Evolutionary conservation across 2,113 vertebrate genomes (phyloP).

Genomic region (Dolichallabes microphthalmus): DNA sequence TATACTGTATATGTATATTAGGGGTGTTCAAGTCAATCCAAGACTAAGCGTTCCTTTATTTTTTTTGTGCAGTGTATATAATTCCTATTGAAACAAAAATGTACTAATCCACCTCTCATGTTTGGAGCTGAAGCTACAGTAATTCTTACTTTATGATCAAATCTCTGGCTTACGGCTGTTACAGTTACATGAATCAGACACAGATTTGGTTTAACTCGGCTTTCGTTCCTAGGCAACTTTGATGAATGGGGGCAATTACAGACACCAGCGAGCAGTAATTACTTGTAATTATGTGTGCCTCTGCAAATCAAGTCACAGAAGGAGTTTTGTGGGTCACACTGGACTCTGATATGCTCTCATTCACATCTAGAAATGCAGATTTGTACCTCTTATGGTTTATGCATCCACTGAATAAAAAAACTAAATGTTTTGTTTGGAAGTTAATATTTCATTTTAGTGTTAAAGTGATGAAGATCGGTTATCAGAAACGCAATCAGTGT

Average conservation of each 20-base stretch:
- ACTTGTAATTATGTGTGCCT: neutral
- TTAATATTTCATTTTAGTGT: neutral
- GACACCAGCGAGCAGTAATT: neutral
- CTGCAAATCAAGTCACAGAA: neutral
- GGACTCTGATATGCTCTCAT: neutral
- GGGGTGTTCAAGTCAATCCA: no score
- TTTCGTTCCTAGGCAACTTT: neutral
- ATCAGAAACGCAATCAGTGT: no score
- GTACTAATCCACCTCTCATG: neutral
- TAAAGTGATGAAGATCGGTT: no score
- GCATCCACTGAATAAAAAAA: no score
- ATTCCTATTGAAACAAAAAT: neutral
- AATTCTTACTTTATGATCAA: neutral
- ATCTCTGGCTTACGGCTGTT: neutral
- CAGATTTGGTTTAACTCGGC: neutral
- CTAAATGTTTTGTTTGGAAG: neutral
- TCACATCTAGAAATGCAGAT: neutral
- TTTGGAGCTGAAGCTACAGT: neutral
- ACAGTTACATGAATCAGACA: neutral
- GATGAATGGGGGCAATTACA: neutral
- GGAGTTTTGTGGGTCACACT: neutral
- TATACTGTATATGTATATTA: no score
- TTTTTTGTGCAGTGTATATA: no score
- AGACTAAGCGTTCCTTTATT: no score
- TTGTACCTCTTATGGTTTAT: neutral